A percentile compares a stretch with the other conserved stretches of the same genome.
Evolutionary conservation across 2,113 vertebrate species (phyloP).

Genomic region (Podarcis cretensis): DNA sequence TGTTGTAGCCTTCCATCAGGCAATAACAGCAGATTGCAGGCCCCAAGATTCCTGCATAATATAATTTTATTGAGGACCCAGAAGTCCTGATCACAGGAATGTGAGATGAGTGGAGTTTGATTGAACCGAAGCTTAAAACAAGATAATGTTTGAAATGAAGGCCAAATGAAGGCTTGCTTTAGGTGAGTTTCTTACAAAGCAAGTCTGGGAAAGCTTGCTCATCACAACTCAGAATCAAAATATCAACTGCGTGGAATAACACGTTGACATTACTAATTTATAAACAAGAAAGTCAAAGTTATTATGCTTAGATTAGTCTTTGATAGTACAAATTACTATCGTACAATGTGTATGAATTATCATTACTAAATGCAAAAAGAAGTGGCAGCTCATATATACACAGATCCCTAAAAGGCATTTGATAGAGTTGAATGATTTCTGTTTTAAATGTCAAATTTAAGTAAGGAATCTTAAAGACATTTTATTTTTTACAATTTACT

Average conservation of each 20-base stretch:
- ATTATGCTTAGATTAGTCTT: not conserved
- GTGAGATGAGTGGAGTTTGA: not conserved
- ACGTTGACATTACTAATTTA: not conserved
- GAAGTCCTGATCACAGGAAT: not conserved
- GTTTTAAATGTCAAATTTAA: not conserved
- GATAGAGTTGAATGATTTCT: not conserved
- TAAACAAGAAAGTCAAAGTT: not conserved
- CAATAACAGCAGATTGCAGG: not conserved
- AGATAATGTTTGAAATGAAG: not conserved
- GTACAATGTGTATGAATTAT: not conserved
- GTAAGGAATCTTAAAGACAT: not conserved
- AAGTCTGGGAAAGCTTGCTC: not conserved
- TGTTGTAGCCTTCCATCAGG: not conserved
- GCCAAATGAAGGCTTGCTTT: not conserved
- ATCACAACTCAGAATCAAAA: not conserved
- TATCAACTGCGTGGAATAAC: not conserved
- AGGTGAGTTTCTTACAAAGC: not conserved
- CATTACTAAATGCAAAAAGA: not conserved
- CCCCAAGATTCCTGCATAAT: not conserved
- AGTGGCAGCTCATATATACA: too few species aligned
- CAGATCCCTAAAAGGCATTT: not conserved
- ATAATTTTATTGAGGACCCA: not conserved
- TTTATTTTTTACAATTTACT: not conserved
- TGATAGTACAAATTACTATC: not conserved
- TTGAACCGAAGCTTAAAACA: not conserved